A percentile compares a stretch with the other conserved stretches of the same genome.
Conservation (phyloP, 2,888 invertebrate species). For the Lepidocyrtinus sp. region DNA sequence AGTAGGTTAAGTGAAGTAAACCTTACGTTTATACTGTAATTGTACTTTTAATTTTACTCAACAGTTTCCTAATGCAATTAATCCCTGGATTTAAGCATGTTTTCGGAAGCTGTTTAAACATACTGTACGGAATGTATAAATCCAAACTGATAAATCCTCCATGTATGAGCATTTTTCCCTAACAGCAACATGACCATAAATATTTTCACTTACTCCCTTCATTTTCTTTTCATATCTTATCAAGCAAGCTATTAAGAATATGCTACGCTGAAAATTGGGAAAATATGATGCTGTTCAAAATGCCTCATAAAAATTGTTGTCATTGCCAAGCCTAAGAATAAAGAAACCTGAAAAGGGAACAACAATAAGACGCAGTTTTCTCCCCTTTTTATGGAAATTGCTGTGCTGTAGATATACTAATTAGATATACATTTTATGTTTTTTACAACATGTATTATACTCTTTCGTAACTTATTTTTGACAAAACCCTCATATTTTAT, state of each 20-base stretch:
- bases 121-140: too few species aligned
- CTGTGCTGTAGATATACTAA: background rate
- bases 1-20: background rate
- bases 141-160: too few species aligned
- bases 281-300: slow-evolving; percentile 28
- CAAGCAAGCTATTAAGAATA: slow-evolving; percentile 33
- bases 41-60: too few species aligned
- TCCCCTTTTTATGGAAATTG: slow-evolving; percentile 5
- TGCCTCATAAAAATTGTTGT: slow-evolving; percentile 29
- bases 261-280: slow-evolving; percentile 28
- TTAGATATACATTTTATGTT: background rate
- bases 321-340: background rate
- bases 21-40: background rate
- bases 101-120: too few species aligned
- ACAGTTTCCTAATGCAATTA: too few species aligned
- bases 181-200: too few species aligned
- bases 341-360: background rate
- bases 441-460: too few species aligned
- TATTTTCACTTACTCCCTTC: slow-evolving; percentile 14
- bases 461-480: background rate
- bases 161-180: too few species aligned
- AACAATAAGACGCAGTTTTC: slow-evolving; percentile 8
- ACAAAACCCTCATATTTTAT: too few species aligned
- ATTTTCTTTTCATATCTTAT: slow-evolving; percentile 33
- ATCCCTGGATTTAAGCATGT: too few species aligned